Conservation (phyloP, 2,113 vertebrate genomes). For the Eublepharis macularius region DNA sequence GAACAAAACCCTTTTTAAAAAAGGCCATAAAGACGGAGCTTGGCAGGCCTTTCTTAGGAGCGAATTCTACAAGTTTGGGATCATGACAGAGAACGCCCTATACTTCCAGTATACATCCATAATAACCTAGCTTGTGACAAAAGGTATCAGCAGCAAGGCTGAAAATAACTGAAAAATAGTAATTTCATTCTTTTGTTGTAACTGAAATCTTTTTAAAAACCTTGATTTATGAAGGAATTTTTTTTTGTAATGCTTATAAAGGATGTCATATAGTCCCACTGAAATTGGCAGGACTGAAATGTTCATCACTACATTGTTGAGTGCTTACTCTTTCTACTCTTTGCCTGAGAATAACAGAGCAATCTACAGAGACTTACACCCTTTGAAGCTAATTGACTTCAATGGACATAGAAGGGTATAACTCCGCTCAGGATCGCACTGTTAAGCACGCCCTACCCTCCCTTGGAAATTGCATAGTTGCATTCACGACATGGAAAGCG, state of each 20-base stretch:
- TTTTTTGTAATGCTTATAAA: background rate
- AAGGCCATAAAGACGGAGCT: background rate
- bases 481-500: too few species aligned
- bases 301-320: background rate
- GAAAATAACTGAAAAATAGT: background rate
- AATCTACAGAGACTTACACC: too few species aligned
- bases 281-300: background rate
- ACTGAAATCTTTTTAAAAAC: too few species aligned
- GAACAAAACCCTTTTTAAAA: background rate
- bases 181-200: background rate
- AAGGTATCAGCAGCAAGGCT: background rate
- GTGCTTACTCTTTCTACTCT: background rate
- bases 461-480: background rate
- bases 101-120: background rate
- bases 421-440: too few species aligned
- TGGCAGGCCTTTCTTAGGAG: background rate
- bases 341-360: background rate
- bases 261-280: background rate
- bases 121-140: background rate
- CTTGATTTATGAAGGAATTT: background rate
- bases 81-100: background rate
- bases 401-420: too few species aligned
- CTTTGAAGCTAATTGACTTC: too few species aligned
- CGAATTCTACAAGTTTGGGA: background rate
- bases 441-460: too few species aligned